Conservation (phyloP, 1,140 invertebrate genomes). For the Nebria ingens region DNA sequence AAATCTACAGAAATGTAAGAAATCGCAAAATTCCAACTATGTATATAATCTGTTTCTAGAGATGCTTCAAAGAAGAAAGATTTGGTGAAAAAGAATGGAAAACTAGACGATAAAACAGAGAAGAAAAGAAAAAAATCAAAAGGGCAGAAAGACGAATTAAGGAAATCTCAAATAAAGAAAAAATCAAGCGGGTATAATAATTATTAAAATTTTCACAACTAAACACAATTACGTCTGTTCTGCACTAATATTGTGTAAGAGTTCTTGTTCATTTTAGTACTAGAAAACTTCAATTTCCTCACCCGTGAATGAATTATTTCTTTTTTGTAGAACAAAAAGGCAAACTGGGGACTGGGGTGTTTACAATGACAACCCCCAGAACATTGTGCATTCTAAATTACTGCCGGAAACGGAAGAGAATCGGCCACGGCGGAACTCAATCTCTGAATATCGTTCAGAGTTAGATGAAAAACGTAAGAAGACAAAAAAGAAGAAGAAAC, state of each 20-base stretch:
- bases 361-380: constrained; percentile 4
- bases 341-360: constrained; percentile 19
- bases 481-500: constrained; percentile 24
- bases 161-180: neutral
- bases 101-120: neutral
- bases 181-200: neutral
- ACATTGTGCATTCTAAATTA: constrained; percentile 18
- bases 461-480: constrained; percentile 17
- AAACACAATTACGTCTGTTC: too few species aligned
- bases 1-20: too few species aligned
- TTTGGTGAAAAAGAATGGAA: neutral
- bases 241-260: too few species aligned
- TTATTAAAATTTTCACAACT: neutral
- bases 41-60: too few species aligned
- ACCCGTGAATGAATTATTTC: too few species aligned
- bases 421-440: neutral
- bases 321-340: constrained; percentile 17
- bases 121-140: neutral
- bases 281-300: too few species aligned
- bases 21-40: too few species aligned
- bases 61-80: neutral
- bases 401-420: constrained; percentile 13
- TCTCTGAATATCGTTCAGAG: constrained; percentile 15
- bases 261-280: neutral
- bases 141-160: neutral